phyloP scores from a whole-genome alignment of 2,113 vertebrate genomes.

The Butorides virescens region DNA sequence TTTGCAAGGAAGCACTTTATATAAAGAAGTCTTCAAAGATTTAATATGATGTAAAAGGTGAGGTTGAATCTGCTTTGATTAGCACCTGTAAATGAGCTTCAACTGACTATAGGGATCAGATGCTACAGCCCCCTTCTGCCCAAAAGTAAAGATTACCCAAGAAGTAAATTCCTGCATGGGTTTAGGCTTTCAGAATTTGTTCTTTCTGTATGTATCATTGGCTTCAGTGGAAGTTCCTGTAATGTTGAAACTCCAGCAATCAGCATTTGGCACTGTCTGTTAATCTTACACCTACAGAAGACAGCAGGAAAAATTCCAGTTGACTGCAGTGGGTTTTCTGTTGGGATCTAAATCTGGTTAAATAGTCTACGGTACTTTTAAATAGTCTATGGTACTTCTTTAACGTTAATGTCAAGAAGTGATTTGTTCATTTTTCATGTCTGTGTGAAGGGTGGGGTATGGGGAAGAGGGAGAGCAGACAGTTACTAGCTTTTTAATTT shows the following conservation, averaged over 20 bases:
- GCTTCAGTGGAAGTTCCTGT: neutral
- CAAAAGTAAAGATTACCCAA: neutral
- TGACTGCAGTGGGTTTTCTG: neutral
- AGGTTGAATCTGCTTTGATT: constrained; percentile 35
- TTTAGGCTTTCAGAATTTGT: neutral
- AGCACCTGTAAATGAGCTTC: constrained; percentile 29
- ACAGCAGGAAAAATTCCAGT: neutral
- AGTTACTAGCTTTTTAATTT: neutral
- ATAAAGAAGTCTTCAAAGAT: neutral
- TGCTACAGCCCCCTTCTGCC: neutral
- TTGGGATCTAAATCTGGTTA: neutral
- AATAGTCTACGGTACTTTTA: neutral
- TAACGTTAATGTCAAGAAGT: neutral
- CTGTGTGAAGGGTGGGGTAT: neutral
- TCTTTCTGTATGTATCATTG: neutral
- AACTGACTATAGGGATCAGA: neutral
- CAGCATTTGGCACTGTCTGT: neutral
- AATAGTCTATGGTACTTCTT: neutral
- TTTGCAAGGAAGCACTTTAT: neutral
- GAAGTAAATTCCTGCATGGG: neutral
- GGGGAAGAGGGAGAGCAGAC: neutral
- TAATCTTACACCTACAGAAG: neutral
- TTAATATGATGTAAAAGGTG: constrained; percentile 21
- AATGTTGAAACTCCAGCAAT: neutral
- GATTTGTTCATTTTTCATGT: neutral